Conservation (phyloP, 2,113 vertebrate species). For the Lophius piscatorius region DNA sequence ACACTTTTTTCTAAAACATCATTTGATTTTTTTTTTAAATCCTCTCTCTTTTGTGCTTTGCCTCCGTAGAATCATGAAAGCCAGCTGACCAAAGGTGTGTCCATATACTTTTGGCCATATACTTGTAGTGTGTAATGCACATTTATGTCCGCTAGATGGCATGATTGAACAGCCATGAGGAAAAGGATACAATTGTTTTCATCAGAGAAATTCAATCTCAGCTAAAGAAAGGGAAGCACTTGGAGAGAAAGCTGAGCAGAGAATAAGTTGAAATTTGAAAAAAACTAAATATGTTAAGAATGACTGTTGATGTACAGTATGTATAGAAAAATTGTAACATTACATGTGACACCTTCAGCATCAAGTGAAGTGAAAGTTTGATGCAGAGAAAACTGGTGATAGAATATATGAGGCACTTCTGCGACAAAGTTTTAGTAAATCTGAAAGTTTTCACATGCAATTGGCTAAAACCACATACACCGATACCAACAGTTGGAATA, state of each 20-base stretch:
- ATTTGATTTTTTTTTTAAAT: background rate
- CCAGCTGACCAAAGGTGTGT: background rate
- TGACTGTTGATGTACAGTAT: background rate
- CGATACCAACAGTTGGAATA: background rate
- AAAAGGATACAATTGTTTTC: too few relatives aligned
- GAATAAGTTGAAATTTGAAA: too few relatives aligned
- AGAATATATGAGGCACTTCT: slow-evolving; percentile 10
- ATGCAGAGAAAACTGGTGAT: background rate
- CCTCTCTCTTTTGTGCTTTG: background rate
- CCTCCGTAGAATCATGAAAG: too few relatives aligned
- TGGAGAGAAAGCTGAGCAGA: background rate
- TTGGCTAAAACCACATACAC: too few relatives aligned
- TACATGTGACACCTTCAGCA: slow-evolving; percentile 2
- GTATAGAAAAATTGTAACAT: background rate
- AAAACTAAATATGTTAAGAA: too few relatives aligned
- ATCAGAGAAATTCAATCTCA: too few relatives aligned
- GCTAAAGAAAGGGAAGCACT: too few relatives aligned
- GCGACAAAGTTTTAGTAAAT: background rate
- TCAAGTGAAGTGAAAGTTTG: background rate
- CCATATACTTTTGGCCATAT: background rate
- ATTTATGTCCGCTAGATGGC: slow-evolving; percentile 59
- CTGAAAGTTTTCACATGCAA: too few relatives aligned
- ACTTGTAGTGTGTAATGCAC: slow-evolving; percentile 20
- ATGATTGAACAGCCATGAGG: slow-evolving; percentile 13
- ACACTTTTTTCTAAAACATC: background rate